Base-by-base conservation (phyloP, 2,113 vertebrate species). In the Nettapus auritus region DNA sequence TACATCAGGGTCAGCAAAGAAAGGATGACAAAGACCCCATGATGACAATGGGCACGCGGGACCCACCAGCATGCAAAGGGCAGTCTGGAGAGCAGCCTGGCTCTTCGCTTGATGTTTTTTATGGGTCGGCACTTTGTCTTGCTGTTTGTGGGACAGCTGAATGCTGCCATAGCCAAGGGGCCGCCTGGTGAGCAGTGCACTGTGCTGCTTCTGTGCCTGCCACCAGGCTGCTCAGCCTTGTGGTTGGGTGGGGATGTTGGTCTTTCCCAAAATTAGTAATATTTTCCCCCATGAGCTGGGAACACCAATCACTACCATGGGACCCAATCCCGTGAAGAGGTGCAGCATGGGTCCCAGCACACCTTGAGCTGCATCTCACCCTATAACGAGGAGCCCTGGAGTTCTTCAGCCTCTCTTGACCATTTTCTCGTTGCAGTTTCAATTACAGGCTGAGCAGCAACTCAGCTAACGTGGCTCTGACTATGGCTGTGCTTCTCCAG, bases 251-350 rank as follows among this genome's bases (percentile, higher is more conserved):
- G 20, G 11, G 11, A 19, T 9, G 9, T 6, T 33, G 86, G 20
- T 48, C 10, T 21, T 21, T 22, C 46, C 46, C 46, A 20, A 48
- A 6, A 48, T 48, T 22, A 48, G 46, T 48, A 48, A 48, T 3
- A 21, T 48, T 22, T 22, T 48, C 10, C 46, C 44, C 20, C 46
- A 22, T 48, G 20, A 48, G 5, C 46, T 48, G 4, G 20, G 52
- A 31, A 2, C 14, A 0, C 2, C 0, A 2, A 7, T 8, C 2
- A 1, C 21, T 13, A 36, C 1, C 3, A 2, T 4, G 19, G 21
- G 79, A 17, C 36, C n/a, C 18, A 9, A 62, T 22, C 8, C 34
- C 33, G 9, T 5, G 42, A 13, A 3, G 6, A 34, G 42, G 40
- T 9, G 11, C 31, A 28, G 59, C 6, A 3, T 0, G 2, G 50